Evolutionary conservation across 2,888 invertebrate genomes (phyloP).

Genomic region (Galerucella nymphaeae): DNA sequence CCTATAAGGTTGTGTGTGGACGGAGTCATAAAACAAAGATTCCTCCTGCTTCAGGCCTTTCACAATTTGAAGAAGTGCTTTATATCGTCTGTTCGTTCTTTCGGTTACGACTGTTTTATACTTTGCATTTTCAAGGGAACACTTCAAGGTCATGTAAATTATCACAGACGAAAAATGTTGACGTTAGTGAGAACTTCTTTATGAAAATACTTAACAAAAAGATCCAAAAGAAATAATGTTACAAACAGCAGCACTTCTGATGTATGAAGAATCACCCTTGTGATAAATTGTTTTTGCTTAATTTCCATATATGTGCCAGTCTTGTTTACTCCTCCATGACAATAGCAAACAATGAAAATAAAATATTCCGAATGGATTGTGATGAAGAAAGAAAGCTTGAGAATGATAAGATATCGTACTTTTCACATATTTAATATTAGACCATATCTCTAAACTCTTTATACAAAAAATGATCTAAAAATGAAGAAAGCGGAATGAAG

Average conservation of each 20-base stretch:
- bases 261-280: neutral
- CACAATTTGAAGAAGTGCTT: conserved; percentile 26
- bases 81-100: conserved; percentile 16
- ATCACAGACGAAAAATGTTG: conserved; percentile 10
- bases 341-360: too few relatives aligned
- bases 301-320: too few relatives aligned
- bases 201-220: neutral
- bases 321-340: too few relatives aligned
- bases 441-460: neutral
- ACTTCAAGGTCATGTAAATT: conserved; percentile 19
- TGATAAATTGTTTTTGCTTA: too few relatives aligned
- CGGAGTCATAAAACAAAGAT: conserved; percentile 58
- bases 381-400: too few relatives aligned
- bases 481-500: neutral
- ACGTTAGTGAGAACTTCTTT: neutral
- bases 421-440: neutral
- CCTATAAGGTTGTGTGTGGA: conserved; percentile 56
- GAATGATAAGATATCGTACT: too few relatives aligned
- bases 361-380: too few relatives aligned
- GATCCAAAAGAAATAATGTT: too few relatives aligned
- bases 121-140: conserved; percentile 19
- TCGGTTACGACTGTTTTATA: conserved; percentile 17
- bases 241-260: neutral
- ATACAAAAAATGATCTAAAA: neutral
- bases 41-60: conserved; percentile 50